Evolutionary conservation across 2,888 invertebrate species (phyloP).

Genomic region (Hoplodrina ambigua): DNA sequence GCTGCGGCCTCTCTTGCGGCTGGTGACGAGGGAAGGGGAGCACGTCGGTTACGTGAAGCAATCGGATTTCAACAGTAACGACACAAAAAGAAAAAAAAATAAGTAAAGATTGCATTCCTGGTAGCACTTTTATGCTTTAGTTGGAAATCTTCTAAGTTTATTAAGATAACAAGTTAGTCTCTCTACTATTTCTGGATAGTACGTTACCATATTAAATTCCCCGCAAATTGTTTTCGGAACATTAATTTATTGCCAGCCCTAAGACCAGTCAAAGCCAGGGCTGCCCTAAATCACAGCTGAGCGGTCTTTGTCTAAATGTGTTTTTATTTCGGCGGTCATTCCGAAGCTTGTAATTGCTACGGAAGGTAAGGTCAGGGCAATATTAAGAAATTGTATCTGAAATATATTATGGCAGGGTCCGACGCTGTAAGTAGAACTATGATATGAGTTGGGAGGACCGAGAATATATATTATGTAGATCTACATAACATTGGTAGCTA

Average conservation of each 20-base stretch:
- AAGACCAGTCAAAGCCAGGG: conserved; percentile 17
- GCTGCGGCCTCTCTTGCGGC: neutral
- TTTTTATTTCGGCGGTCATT: conserved; percentile 23
- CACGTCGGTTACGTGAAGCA: neutral
- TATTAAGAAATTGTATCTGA: conserved; percentile 35
- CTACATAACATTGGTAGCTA: neutral
- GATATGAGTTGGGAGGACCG: neutral
- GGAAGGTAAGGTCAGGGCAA: conserved; percentile 38
- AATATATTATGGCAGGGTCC: conserved; percentile 18
- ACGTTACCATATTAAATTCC: conserved; percentile 17
- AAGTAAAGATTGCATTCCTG: neutral
- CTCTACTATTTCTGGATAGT: neutral
- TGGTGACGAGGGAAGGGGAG: neutral
- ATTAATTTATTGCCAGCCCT: conserved; percentile 36
- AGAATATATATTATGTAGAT: neutral
- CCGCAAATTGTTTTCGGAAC: conserved; percentile 38
- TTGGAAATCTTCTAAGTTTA: conserved; percentile 13
- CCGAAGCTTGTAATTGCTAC: conserved; percentile 22
- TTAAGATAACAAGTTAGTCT: conserved; percentile 21
- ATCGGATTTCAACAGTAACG: neutral
- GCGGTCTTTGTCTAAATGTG: conserved; percentile 18
- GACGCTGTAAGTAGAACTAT: neutral
- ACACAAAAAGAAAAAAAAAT: neutral
- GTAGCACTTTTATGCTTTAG: neutral
- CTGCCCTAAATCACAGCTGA: conserved; percentile 27